Evolutionary conservation across 2,888 invertebrate species (phyloP).

Genomic region (Leucoma salicis): DNA sequence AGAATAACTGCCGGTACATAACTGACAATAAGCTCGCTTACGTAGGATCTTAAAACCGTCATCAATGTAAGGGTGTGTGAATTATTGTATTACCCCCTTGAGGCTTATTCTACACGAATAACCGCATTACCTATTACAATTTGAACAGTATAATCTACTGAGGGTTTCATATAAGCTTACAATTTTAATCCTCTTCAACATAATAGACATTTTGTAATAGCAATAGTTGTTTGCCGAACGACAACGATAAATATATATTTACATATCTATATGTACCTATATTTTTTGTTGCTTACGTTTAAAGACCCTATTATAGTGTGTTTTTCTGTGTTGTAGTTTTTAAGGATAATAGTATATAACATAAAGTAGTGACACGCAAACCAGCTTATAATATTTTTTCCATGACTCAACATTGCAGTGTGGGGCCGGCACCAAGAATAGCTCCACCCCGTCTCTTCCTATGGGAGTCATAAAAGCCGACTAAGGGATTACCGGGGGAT

Average conservation of each 20-base stretch:
- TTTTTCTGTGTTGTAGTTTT: no score
- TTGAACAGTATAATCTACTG: conserved; percentile 10
- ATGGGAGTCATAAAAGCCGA: no score
- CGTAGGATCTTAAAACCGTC: conserved; percentile 3
- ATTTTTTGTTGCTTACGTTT: no score
- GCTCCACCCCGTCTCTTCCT: no score
- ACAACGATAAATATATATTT: conserved; percentile 2
- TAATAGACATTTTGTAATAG: conserved; percentile 9
- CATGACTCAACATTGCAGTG: no score
- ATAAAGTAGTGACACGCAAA: no score
- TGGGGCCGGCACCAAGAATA: no score
- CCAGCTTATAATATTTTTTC: no score
- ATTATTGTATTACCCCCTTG: conserved; percentile 3
- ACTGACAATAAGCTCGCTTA: conserved; percentile 4
- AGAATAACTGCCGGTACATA: background rate
- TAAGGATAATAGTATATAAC: no score
- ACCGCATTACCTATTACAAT: conserved; percentile 11
- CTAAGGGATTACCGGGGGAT: no score
- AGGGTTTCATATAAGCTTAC: conserved; percentile 7
- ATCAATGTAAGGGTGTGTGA: conserved; percentile 3
- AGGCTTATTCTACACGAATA: conserved; percentile 10
- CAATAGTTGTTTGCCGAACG: background rate
- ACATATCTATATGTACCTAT: no score
- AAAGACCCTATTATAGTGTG: no score
- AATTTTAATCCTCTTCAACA: conserved; percentile 12